These are phyloP conservation scores for Nymphalis urticae DNA, from an alignment of 2,888 invertebrate genomes.

Conservation along the genomic window DNA sequence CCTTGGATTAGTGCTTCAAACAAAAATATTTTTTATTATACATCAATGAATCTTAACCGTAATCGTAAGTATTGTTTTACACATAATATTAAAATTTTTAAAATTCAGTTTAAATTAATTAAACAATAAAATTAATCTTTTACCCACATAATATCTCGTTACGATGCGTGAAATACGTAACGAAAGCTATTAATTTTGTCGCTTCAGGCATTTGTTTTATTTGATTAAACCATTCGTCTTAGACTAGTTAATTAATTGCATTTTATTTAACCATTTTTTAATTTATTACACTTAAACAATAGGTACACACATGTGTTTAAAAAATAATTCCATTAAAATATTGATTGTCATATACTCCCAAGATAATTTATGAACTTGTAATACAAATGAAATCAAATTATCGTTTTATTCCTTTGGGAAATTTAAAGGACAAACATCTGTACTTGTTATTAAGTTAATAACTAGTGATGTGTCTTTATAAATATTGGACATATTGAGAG, in stretches of 20 bases:
- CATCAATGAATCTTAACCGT: too few relatives aligned
- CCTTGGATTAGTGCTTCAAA: too few relatives aligned
- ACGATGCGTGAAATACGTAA: neutral
- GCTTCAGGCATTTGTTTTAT: neutral
- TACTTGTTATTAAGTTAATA: slow-evolving; percentile 30
- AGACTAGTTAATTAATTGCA: neutral
- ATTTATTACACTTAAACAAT: too few relatives aligned
- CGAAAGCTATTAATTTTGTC: neutral
- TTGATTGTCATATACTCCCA: slow-evolving; percentile 13
- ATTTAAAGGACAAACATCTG: slow-evolving; percentile 28
- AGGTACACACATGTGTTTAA: neutral
- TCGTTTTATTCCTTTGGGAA: slow-evolving; percentile 32
- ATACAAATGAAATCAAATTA: slow-evolving; percentile 33
- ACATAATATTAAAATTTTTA: too few relatives aligned
- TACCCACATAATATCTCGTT: neutral
- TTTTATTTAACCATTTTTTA: too few relatives aligned
- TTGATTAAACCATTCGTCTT: neutral
- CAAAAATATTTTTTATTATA: too few relatives aligned
- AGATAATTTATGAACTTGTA: slow-evolving; percentile 24
- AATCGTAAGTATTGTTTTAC: too few relatives aligned
- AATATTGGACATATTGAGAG: neutral
- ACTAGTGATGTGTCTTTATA: slow-evolving; percentile 14
- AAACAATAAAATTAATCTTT: too few relatives aligned
- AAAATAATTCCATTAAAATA: slow-evolving; percentile 4
- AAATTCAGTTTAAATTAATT: too few relatives aligned